Percentiles rank a stretch among this genome's conserved stretches.
phyloP scores from a whole-genome alignment of 1,140 invertebrate species.

The Ditylenchus dipsaci region DNA sequence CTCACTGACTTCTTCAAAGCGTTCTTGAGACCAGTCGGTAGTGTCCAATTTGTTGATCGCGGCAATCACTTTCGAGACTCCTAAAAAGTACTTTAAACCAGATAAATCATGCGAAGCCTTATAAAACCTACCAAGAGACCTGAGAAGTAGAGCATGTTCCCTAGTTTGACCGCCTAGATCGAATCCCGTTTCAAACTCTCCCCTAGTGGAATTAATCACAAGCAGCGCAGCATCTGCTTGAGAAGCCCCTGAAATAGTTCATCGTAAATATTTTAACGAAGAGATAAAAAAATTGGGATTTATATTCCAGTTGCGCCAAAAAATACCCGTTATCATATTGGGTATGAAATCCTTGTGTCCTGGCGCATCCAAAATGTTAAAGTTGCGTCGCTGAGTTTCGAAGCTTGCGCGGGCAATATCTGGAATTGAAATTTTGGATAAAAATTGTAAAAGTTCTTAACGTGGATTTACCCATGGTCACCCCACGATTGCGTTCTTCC shows the following conservation, averaged over 20 bases:
- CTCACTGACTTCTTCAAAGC: constrained; percentile 78
- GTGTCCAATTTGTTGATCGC: constrained; percentile 65
- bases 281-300: too few relatives aligned
- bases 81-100: constrained; percentile 41
- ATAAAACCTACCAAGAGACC: constrained; percentile 71
- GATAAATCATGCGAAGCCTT: constrained; percentile 1
- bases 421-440: constrained; percentile 64
- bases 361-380: constrained; percentile 88
- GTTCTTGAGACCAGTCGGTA: constrained; percentile 63
- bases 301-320: too few relatives aligned
- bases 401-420: constrained; percentile 89
- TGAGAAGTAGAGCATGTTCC: constrained; percentile 87
- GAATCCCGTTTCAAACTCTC: constrained; percentile 98
- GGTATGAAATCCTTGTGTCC: constrained; percentile 95
- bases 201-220: constrained; percentile 85
- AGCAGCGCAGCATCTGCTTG: constrained; percentile 93
- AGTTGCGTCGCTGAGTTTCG: constrained; percentile 64
- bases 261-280: neutral
- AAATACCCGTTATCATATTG: constrained; percentile 87
- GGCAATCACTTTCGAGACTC: constrained; percentile 73
- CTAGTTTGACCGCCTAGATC: constrained; percentile 92
- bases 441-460: constrained; percentile 7
- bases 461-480: constrained; percentile 16
- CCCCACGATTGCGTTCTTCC: constrained; percentile 71
- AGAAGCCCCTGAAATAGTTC: constrained; percentile 69